Conservation (phyloP, 2,797 vertebrate genomes). For the Denticeps clupeoides region DNA sequence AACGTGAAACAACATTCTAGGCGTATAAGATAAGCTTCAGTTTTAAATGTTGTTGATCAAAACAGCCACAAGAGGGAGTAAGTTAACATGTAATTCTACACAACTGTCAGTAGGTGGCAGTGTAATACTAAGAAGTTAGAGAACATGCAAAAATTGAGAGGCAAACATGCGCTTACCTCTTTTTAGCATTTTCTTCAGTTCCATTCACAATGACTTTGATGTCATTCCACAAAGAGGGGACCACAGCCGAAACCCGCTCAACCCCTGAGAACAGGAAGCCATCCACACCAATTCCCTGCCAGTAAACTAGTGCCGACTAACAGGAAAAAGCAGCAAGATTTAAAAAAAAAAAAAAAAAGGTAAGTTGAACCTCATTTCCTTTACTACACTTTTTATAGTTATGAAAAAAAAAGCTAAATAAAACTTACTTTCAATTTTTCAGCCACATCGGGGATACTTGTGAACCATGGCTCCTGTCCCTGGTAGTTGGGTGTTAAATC, state of each 20-base stretch:
- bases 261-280: slow-evolving; percentile 65
- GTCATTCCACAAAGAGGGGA: slow-evolving; percentile 39
- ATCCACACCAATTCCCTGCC: slow-evolving; percentile 61
- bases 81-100: background rate
- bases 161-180: slow-evolving; percentile 36
- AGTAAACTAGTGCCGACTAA: slow-evolving; percentile 66
- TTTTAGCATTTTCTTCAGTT: slow-evolving; percentile 31
- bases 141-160: too few relatives aligned
- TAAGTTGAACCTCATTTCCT: background rate
- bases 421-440: slow-evolving; percentile 50
- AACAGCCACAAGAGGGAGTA: slow-evolving; percentile 3
- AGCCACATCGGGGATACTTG: slow-evolving; percentile 35
- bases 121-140: background rate
- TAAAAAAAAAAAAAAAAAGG: background rate
- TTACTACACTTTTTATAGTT: background rate
- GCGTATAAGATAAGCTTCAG: background rate
- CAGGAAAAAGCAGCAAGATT: background rate
- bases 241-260: slow-evolving; percentile 38
- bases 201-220: slow-evolving; percentile 49
- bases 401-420: background rate
- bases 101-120: background rate
- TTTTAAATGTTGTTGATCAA: background rate
- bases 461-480: slow-evolving; percentile 62
- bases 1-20: background rate
- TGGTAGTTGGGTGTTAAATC: slow-evolving; percentile 78